Conservation (phyloP, 2,113 vertebrate genomes). For the Sander vitreus region DNA sequence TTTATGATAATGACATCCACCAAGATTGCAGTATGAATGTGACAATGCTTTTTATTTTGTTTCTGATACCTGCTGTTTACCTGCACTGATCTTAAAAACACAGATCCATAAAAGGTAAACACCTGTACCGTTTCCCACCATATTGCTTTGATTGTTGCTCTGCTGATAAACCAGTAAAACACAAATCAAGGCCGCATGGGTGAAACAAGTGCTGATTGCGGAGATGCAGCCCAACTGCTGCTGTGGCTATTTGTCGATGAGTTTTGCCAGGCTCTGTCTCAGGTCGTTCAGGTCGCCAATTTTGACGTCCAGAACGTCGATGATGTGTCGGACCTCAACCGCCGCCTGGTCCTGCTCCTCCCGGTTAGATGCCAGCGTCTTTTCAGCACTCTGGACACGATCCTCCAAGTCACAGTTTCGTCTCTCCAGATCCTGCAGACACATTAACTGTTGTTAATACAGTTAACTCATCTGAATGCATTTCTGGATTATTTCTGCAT, state of each 20-base stretch:
- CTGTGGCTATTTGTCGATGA: slow-evolving; percentile 85
- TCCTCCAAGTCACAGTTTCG: slow-evolving; percentile 88
- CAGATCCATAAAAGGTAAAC: slow-evolving; percentile 26
- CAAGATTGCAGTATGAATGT: background rate
- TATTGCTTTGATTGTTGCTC: slow-evolving; percentile 40
- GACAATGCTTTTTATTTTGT: slow-evolving; percentile 32
- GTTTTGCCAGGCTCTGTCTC: slow-evolving; percentile 90
- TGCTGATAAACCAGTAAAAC: slow-evolving; percentile 22
- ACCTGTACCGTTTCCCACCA: background rate
- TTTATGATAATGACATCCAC: background rate
- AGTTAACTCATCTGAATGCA: background rate
- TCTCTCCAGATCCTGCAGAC: slow-evolving; percentile 88
- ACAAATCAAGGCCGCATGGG: slow-evolving; percentile 34
- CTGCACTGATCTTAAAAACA: slow-evolving; percentile 31
- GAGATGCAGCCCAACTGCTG: slow-evolving; percentile 58
- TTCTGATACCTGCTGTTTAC: slow-evolving; percentile 21
- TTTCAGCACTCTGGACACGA: slow-evolving; percentile 85
- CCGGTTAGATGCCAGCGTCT: slow-evolving; percentile 83
- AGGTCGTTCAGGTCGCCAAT: slow-evolving; percentile 92
- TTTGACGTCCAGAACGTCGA: slow-evolving; percentile 91
- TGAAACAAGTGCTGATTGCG: slow-evolving; percentile 34
- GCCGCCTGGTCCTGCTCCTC: slow-evolving; percentile 84
- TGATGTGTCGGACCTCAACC: slow-evolving; percentile 85
- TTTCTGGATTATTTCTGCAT: background rate
- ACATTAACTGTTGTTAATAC: background rate